Base-by-base conservation (phyloP, 2,797 vertebrate species). In the Sus cebifrons region DNA sequence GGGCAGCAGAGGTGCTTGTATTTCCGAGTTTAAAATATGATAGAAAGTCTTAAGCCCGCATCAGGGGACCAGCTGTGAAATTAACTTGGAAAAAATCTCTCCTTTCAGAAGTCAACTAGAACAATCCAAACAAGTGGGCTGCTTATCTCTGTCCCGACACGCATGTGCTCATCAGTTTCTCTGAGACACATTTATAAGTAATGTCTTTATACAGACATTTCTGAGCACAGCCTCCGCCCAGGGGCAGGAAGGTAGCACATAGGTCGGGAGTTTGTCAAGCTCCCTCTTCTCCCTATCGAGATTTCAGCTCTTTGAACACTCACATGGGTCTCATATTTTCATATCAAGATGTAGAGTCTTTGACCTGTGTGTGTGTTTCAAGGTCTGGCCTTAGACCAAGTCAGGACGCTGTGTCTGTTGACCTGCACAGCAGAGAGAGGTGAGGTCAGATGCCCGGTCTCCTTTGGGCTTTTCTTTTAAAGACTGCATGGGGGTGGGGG, bases 321-420 rank as follows among this genome's bases (percentile, higher is more conserved):
- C 83, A 86, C 36, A 4, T 54, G 23, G 14, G 6, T 74, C 73
- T 93, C 85, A 54, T 62, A 40, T 91, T 95, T 89, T 87, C 81
- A 23, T 89, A 91, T 91, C 52, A 64, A 94, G 91, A 88, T 64
- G 74, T 62, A 83, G 89, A 97, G 83, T 97, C 96, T 98, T 97
- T 98, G 98, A 98, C 97, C 98, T 65, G 93, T 94, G 94, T 56
- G 0, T 97, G 1, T 93, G 84, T 92, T 96, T 96, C 64, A 95
- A 70, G 52, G 58, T 81, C 36, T 93, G 86, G 17, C 71, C 15
- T 56, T 86, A 60, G 74, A 81, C 23, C 0, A 11, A 82, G 56
- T 77, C 58, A 64, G 52, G 74, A 71, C 10, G 10, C n/a, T 65
- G 29, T 62, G 64, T 54, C 56, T 89, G 60, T 94, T 88, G 84